Conservation (phyloP, 2,113 vertebrate genomes). For the Tragelaphus scriptus region DNA sequence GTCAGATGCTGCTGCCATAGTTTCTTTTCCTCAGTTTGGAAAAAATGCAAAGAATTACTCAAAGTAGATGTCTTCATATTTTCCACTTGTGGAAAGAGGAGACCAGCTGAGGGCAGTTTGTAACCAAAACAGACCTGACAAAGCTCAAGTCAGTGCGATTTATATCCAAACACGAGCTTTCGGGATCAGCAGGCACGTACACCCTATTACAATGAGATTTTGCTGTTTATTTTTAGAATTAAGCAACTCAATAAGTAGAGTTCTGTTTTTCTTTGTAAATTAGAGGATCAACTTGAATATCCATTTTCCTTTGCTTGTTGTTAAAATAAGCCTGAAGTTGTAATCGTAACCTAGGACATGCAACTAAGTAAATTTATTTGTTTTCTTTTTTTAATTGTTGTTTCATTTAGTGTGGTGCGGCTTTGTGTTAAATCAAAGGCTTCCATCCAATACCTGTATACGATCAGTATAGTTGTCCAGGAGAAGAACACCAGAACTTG, state of each 20-base stretch:
- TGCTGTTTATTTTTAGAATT: slow-evolving; percentile 44
- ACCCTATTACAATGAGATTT: not conserved
- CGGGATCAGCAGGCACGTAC: not conserved
- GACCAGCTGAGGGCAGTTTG: slow-evolving; percentile 31
- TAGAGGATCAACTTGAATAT: not conserved
- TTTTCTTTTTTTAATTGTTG: not conserved
- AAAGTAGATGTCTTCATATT: slow-evolving; percentile 33
- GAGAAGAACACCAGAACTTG: slow-evolving; percentile 95
- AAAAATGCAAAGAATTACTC: slow-evolving; percentile 54
- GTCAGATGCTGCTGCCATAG: slow-evolving; percentile 16
- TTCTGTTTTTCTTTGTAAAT: slow-evolving; percentile 31
- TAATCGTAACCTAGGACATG: not conserved
- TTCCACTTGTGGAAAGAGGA: slow-evolving; percentile 38
- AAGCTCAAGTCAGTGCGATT: not conserved
- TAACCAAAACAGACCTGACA: slow-evolving; percentile 26
- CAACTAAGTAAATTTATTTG: not conserved
- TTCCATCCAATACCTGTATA: slow-evolving; percentile 88
- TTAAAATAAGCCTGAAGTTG: not conserved
- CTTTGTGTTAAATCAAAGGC: not conserved
- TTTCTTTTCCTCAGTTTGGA: slow-evolving; percentile 40
- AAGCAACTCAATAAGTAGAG: not conserved
- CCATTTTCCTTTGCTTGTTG: slow-evolving; percentile 9
- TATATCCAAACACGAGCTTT: not conserved
- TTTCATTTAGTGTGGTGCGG: not conserved
- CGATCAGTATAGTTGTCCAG: slow-evolving; percentile 98